phyloP scores from a whole-genome alignment of 2,113 vertebrate genomes.

The Gallinago jamesoni region DNA sequence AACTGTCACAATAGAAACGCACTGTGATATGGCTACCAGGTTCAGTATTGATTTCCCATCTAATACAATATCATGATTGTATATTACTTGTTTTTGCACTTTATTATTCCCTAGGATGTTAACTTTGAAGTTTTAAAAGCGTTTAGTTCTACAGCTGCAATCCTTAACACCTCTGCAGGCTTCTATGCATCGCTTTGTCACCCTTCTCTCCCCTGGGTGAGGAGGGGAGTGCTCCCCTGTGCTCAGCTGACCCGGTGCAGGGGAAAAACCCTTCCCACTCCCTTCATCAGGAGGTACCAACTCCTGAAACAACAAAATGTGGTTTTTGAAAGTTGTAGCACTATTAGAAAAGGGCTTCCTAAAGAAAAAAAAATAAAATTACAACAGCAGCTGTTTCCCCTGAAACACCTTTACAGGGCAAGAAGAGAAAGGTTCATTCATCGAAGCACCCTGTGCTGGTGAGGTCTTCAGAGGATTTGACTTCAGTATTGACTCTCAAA shows the following conservation, averaged over 20 bases:
- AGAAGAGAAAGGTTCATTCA: not conserved
- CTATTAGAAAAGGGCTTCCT: not conserved
- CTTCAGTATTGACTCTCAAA: not conserved
- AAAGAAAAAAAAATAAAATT: not conserved
- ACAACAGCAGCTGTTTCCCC: not conserved
- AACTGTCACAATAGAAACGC: not conserved
- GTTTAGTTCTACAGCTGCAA: conserved; percentile 54
- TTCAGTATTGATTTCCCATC: conserved; percentile 65
- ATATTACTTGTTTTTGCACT: conserved; percentile 58
- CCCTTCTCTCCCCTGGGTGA: not conserved
- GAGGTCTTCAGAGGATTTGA: not conserved
- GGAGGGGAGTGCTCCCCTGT: not conserved
- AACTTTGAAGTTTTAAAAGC: conserved; percentile 63
- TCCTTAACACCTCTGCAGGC: conserved; percentile 23
- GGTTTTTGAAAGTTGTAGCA: not conserved
- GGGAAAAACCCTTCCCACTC: not conserved
- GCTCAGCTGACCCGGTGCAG: not conserved
- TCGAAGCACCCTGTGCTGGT: not conserved
- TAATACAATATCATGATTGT: conserved; percentile 50
- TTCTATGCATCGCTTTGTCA: conserved; percentile 28
- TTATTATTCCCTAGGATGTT: conserved; percentile 59
- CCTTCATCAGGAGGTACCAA: not conserved
- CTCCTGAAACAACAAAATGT: not conserved
- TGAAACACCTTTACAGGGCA: not conserved
- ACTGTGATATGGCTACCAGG: conserved; percentile 3